Evolutionary conservation across 2,888 invertebrate genomes (phyloP), one percentile per base, ranked within the genome.

Genomic region (Meandrusa payeni): DNA sequence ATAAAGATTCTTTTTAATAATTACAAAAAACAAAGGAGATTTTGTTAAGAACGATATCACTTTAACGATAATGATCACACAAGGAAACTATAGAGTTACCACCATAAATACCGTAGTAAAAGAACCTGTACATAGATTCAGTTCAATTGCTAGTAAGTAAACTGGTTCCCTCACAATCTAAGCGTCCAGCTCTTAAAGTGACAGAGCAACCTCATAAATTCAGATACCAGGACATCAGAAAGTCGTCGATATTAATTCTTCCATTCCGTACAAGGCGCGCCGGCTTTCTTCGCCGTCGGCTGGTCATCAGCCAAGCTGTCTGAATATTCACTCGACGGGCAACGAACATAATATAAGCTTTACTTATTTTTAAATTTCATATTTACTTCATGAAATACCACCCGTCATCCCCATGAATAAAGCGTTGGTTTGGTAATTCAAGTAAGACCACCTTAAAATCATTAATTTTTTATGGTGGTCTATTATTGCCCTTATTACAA

Each of bases 201-300:
- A 23, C 23, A 29, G 20, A 10, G 9, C 37, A 32, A 34, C 40
- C 32, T 23, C 46, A 44, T 44, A 47, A 46, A 51, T 44, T 47
- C 46, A 31, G 59, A 63, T 69, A 73, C 69, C 69, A 71, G 72
- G 69, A 64, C 58, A 68, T 60, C 76, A 73, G 75, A 77, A 76
- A 77, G 76, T 69, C 52, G 60, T 41, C 45, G 60, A 55, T 49
- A 52, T 48, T 47, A 15, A 36, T 26, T 46, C 48, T 54, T 50
- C 28, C 38, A 50, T 59, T 29, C 57, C 72, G 48, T 63, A 73
- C 71, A 76, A 53, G 72, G 76, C 11, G 44, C 49, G 39, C 55
- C 71, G 51, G 69, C 76, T 79, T 79, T 79, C 55, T 46, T 50
- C 54, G 47, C 50, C 39, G 34, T 15, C 32, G 32, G 22, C 31